Percentiles rank a stretch among this genome's conserved stretches.
phyloP scores from a whole-genome alignment of 2,888 invertebrate genomes.

The Gnatocerus cornutus region DNA sequence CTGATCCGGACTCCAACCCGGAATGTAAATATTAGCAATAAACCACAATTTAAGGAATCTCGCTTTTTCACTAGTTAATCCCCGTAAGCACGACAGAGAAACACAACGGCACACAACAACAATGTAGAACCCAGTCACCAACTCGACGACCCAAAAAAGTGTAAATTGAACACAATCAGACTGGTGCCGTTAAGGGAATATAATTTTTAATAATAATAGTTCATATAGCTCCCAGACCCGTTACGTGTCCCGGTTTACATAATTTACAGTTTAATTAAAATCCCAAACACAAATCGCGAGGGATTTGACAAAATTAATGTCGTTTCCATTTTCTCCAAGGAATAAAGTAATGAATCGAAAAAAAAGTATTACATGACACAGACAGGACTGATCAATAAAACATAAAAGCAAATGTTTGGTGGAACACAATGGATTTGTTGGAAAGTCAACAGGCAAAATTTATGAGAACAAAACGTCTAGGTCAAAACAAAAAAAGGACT shows the following conservation, averaged over 20 bases:
- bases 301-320: neutral
- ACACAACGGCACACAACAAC: no score
- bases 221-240: constrained; percentile 4
- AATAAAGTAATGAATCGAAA: neutral
- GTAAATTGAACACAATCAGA: neutral
- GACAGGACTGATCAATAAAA: constrained; percentile 7
- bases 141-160: no score
- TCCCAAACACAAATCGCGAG: neutral
- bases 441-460: no score
- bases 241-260: constrained; percentile 7
- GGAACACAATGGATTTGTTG: no score
- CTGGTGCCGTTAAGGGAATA: neutral
- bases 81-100: no score
- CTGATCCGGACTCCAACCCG: no score
- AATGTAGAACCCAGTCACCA: no score
- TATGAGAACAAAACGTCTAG: no score
- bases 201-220: constrained; percentile 23
- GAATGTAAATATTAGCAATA: no score
- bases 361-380: constrained; percentile 5
- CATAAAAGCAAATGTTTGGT: constrained; percentile 10
- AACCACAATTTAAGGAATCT: no score
- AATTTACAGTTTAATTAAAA: constrained; percentile 7
- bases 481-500: neutral
- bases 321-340: neutral
- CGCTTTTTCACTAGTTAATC: no score